Evolutionary conservation across 2,797 vertebrate genomes (phyloP).

Genomic region (Phylloscopus collybita): DNA sequence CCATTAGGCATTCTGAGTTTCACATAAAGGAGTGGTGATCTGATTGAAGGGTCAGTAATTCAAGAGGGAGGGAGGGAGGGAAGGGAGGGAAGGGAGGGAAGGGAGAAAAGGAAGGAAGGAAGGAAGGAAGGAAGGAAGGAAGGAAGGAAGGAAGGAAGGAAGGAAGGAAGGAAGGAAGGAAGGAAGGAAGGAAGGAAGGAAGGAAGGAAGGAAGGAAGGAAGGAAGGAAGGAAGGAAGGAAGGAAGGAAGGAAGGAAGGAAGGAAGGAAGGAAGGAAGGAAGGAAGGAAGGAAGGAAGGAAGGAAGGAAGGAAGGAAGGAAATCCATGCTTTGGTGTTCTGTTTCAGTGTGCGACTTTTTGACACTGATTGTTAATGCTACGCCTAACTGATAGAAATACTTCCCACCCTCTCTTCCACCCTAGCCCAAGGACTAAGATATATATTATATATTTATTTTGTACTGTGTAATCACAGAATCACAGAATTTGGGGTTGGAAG

Average conservation of each 20-base stretch:
- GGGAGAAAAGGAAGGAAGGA: not conserved
- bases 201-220: too few relatives aligned
- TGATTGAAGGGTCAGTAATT: not conserved
- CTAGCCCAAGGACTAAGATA: not conserved
- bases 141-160: too few relatives aligned
- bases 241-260: too few relatives aligned
- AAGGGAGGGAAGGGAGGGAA: too few relatives aligned
- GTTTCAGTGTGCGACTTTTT: not conserved
- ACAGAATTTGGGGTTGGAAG: not conserved
- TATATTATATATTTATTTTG: not conserved
- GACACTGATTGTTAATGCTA: not conserved
- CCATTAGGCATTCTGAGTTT: not conserved
- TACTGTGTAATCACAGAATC: not conserved
- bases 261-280: too few relatives aligned
- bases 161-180: too few relatives aligned
- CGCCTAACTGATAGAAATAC: not conserved
- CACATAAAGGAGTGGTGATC: not conserved
- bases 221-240: too few relatives aligned
- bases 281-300: too few relatives aligned
- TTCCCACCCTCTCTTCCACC: not conserved
- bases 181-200: too few relatives aligned
- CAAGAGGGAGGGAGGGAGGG: not conserved
- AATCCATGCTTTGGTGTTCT: not conserved
- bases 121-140: not conserved
- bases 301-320: not conserved